Percentiles rank a stretch among this genome's conserved stretches.
Conservation (phyloP, 2,113 vertebrate species). For the Polypterus senegalus region DNA sequence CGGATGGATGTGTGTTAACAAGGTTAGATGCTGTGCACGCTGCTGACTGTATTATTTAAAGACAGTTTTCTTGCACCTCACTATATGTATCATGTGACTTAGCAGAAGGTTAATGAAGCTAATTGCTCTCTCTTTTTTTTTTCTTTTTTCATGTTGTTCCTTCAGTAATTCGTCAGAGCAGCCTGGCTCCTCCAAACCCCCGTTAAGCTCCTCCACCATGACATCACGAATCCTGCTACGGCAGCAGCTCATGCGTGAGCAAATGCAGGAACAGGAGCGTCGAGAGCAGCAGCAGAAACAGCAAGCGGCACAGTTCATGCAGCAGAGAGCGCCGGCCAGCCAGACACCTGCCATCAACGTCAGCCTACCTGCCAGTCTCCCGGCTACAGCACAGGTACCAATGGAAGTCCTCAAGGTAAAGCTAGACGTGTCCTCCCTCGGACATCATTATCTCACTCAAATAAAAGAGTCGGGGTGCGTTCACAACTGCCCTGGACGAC, state of each 20-base stretch:
- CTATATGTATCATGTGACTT: too few species aligned
- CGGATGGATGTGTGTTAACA: too few species aligned
- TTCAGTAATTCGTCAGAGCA: slow-evolving; percentile 64
- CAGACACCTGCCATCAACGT: slow-evolving; percentile 79
- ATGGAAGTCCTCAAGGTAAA: slow-evolving; percentile 84
- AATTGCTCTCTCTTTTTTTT: slow-evolving; percentile 29
- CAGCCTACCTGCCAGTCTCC: slow-evolving; percentile 48
- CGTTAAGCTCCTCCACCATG: slow-evolving; percentile 70
- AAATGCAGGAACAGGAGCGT: slow-evolving; percentile 68
- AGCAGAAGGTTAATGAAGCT: slow-evolving; percentile 29
- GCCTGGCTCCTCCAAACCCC: slow-evolving; percentile 65
- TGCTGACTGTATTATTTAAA: too few species aligned
- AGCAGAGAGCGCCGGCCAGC: slow-evolving; percentile 56
- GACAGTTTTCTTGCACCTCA: too few species aligned
- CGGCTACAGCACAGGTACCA: slow-evolving; percentile 75
- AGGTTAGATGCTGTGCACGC: too few species aligned
- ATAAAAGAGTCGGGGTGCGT: too few species aligned
- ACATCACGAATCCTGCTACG: slow-evolving; percentile 76
- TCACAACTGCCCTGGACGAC: too few species aligned
- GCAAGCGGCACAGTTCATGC: slow-evolving; percentile 59
- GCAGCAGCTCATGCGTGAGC: slow-evolving; percentile 69
- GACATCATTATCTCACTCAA: neutral
- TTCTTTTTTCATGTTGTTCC: slow-evolving; percentile 32
- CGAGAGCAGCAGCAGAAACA: slow-evolving; percentile 74
- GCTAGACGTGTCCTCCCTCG: neutral